Evolutionary conservation across 2,888 invertebrate genomes (phyloP), one percentile per base, ranked within the genome.

Genomic region (Xestia c-nigrum): DNA sequence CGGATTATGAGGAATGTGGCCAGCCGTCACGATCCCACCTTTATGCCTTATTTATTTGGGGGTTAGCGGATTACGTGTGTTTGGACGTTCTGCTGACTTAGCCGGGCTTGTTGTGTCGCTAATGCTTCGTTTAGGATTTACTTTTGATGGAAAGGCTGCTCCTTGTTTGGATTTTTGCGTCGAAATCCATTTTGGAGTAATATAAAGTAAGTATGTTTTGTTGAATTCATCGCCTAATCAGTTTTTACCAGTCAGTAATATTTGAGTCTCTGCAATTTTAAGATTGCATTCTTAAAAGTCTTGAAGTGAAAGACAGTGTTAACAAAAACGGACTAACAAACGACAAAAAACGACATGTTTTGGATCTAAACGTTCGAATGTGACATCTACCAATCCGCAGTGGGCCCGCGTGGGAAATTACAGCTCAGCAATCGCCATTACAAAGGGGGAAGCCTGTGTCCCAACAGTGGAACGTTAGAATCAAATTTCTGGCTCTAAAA

Each of bases 1-100:
- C 70, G 93, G 93, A 93, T 94, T 94, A 94, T 93, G 93, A 94
- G 92, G 90, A 91, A 93, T 92, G 93, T 84, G 83, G 85, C 85
- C 85, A 85, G 80, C 85, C 81, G 83, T 85, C 87, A 88, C 81
- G 85, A 85, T 70, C 85, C 84, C 80, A 87, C 87, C 87, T 87
- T 87, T 88, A 85, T 86, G 85, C 85, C 86, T 89, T 89, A 89
- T 88, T 89, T 88, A 89, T 87, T 87, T 88, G 83, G 78, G 87
- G 86, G 80, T 85, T 87, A 87, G 80, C 76, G 88, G 87, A 80
- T 87, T 88, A 87, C 80, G 87, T 86, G 76, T 83, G 88, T 85
- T 84, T 73, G 74, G 87, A 79, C 87, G 85, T 76, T 84, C 74
- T 85, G 80, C 71, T 77, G 76, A 80, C 86, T 84, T 79, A 75